Percentiles rank a stretch among this genome's conserved stretches.
Evolutionary conservation across 1,140 invertebrate species (phyloP).

Genomic region (Mizuhopecten yessoensis): DNA sequence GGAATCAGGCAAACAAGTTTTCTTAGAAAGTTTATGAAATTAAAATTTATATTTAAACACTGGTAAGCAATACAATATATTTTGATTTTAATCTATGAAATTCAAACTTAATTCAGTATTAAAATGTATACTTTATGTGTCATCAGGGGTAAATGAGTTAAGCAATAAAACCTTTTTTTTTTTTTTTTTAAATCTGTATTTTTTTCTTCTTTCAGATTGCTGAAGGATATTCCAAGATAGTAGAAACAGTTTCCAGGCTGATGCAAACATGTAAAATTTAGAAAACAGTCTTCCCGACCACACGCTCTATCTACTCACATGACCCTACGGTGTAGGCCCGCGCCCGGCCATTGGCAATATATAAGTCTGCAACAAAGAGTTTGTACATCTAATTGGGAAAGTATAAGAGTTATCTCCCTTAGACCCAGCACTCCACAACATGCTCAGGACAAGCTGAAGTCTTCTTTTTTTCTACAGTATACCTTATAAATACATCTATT

Average conservation of each 20-base stretch:
- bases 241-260: not conserved
- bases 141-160: no score
- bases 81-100: no score
- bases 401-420: not conserved
- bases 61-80: no score
- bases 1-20: no score
- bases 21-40: no score
- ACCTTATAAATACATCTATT: not conserved
- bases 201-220: not conserved
- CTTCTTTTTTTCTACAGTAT: no score
- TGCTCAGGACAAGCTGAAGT: no score
- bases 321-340: conserved; percentile 73
- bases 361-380: conserved; percentile 25
- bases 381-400: conserved; percentile 26
- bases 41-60: no score
- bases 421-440: not conserved
- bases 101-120: no score
- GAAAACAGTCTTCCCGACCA: conserved; percentile 14
- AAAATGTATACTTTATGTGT: no score
- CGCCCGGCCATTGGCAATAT: conserved; percentile 53
- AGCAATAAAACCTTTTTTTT: no score
- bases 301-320: conserved; percentile 70
- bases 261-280: not conserved
- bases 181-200: not conserved
- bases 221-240: conserved; percentile 28